Conservation (phyloP, 2,113 vertebrate species). For the Arenaria interpres region DNA sequence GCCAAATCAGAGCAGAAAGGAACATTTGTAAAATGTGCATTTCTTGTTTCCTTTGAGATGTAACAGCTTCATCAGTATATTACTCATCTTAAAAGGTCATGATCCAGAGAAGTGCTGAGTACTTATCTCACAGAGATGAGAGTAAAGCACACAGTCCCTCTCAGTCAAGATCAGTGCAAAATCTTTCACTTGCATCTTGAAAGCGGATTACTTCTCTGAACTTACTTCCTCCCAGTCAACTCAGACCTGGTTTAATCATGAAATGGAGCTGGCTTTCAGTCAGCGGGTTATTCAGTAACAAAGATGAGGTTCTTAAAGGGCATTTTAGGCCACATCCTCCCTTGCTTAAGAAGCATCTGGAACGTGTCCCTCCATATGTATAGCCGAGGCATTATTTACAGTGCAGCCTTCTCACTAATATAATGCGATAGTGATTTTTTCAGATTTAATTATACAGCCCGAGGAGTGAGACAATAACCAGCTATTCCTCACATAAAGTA, state of each 20-base stretch:
- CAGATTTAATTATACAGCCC: background rate
- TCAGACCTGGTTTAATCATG: background rate
- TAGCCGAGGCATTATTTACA: background rate
- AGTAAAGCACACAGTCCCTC: background rate
- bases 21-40: background rate
- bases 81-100: background rate
- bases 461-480: background rate
- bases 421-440: background rate
- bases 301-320: background rate
- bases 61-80: background rate
- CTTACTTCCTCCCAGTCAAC: background rate
- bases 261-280: background rate
- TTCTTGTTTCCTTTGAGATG: background rate
- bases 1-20: background rate
- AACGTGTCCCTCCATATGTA: background rate
- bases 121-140: background rate
- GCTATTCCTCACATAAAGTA: background rate
- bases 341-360: background rate
- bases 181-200: background rate
- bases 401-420: background rate
- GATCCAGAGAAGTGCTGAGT: background rate
- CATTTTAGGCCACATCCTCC: background rate
- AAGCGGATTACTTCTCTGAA: background rate
- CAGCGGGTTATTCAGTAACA: background rate
- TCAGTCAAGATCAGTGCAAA: background rate